phyloP scores from a whole-genome alignment of 2,797 vertebrate genomes.

The Crocodylus rhombifer region DNA sequence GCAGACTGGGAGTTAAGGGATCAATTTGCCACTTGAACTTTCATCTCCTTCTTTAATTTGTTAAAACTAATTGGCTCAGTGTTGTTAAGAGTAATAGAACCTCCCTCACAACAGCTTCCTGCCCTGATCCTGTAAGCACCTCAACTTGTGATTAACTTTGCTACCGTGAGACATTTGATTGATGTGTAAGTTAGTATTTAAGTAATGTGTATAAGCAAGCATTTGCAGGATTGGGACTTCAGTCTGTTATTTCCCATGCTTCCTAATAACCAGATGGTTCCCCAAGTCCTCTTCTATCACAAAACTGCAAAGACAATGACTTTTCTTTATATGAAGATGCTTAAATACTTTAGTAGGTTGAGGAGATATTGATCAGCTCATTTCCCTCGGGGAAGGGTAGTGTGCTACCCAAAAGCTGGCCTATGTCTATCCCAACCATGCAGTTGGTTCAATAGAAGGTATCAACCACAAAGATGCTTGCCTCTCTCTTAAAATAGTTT shows the following conservation, averaged over 20 bases:
- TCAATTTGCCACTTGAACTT: conserved; percentile 32
- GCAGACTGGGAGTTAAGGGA: conserved; percentile 30
- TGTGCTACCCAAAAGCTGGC: too few relatives aligned
- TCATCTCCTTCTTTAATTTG: neutral
- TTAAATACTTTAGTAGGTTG: too few relatives aligned
- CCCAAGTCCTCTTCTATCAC: neutral
- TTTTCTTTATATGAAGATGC: neutral
- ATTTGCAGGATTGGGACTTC: neutral
- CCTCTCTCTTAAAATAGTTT: neutral
- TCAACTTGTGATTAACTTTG: neutral
- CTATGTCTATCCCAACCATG: too few relatives aligned
- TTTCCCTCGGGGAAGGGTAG: too few relatives aligned
- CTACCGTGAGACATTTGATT: neutral
- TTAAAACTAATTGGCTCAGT: neutral
- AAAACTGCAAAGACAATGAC: neutral
- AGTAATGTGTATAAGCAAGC: neutral
- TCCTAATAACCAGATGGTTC: neutral
- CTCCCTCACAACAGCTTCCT: neutral
- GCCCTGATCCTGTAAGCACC: neutral
- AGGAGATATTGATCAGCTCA: too few relatives aligned
- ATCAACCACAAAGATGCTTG: too few relatives aligned
- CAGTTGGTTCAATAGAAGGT: too few relatives aligned
- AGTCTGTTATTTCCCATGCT: neutral
- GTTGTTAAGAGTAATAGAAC: neutral
- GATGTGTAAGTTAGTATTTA: neutral